A percentile compares a stretch with the other conserved stretches of the same genome.
Conservation (phyloP, 2,888 invertebrate species). For the Acanthopleura granulata region DNA sequence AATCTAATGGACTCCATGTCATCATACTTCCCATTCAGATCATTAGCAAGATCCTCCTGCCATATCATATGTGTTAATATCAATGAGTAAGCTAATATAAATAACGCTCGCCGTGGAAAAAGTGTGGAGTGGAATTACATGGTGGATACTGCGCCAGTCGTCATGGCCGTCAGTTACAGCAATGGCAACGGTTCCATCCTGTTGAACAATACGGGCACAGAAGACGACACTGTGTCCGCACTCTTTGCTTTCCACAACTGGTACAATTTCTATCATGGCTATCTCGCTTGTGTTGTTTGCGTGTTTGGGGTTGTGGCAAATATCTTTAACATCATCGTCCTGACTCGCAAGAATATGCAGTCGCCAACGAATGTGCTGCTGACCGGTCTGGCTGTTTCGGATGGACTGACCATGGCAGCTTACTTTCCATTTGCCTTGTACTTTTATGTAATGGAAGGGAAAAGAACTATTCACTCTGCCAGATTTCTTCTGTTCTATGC, state of each 20-base stretch:
- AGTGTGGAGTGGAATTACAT: too few species aligned
- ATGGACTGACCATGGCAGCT: conserved; percentile 88
- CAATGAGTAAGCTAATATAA: too few species aligned
- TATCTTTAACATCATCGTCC: conserved; percentile 88
- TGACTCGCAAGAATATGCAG: conserved; percentile 89
- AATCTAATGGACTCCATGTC: too few species aligned
- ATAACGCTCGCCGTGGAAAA: too few species aligned
- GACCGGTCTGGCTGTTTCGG: conserved; percentile 87
- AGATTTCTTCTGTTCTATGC: conserved; percentile 80
- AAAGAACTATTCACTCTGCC: conserved; percentile 54
- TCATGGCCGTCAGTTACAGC: not conserved
- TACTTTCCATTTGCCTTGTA: conserved; percentile 92
- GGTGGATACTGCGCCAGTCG: not conserved
- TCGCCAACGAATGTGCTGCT: conserved; percentile 93
- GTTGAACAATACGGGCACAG: not conserved
- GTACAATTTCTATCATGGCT: conserved; percentile 79
- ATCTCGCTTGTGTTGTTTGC: conserved; percentile 88
- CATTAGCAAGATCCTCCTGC: too few species aligned
- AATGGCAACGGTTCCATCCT: not conserved
- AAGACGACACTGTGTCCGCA: not conserved
- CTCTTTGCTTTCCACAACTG: conserved; percentile 18
- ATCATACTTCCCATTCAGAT: too few species aligned
- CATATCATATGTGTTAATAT: too few species aligned
- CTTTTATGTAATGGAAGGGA: conserved; percentile 67
- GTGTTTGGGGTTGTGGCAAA: conserved; percentile 92